These are phyloP conservation scores for Scortum barcoo DNA, from an alignment of 2,113 vertebrate genomes.

Conservation along the genomic window DNA sequence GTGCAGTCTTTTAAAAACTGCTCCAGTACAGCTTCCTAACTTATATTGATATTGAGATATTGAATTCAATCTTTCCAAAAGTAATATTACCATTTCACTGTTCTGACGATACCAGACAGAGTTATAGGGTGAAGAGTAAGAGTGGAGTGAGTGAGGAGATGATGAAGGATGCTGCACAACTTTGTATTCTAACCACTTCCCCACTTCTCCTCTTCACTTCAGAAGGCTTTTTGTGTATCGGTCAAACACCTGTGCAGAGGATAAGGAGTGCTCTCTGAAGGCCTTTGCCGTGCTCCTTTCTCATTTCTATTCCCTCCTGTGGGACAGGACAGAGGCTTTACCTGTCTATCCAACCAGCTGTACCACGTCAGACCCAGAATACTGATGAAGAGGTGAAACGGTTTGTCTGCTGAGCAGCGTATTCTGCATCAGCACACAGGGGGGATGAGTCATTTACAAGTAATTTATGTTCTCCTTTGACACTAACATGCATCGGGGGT, in stretches of 20 bases:
- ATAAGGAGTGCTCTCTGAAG: slow-evolving; percentile 42
- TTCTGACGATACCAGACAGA: not conserved
- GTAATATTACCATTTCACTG: not conserved
- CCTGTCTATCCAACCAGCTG: slow-evolving; percentile 38
- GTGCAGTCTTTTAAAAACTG: not conserved
- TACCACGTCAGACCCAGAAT: slow-evolving; percentile 37
- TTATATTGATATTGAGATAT: not conserved
- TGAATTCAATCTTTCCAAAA: not conserved
- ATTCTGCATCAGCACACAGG: slow-evolving; percentile 28
- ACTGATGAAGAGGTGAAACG: slow-evolving; percentile 34
- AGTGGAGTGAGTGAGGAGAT: not conserved
- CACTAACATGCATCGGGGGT: slow-evolving; percentile 27
- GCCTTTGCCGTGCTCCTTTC: slow-evolving; percentile 4
- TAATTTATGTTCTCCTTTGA: slow-evolving; percentile 37
- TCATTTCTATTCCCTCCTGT: slow-evolving; percentile 32
- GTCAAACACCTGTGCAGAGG: slow-evolving; percentile 32
- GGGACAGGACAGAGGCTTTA: slow-evolving; percentile 23
- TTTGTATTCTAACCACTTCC: slow-evolving; percentile 27
- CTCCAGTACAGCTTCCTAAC: not conserved
- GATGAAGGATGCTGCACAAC: slow-evolving; percentile 24
- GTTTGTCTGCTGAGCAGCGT: slow-evolving; percentile 19
- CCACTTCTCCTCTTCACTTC: slow-evolving; percentile 32
- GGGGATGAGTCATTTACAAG: slow-evolving; percentile 28
- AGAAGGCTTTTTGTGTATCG: slow-evolving; percentile 29
- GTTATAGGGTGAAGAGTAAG: not conserved